Conservation (phyloP, 2,888 invertebrate genomes). For the Catocala fraxini region DNA sequence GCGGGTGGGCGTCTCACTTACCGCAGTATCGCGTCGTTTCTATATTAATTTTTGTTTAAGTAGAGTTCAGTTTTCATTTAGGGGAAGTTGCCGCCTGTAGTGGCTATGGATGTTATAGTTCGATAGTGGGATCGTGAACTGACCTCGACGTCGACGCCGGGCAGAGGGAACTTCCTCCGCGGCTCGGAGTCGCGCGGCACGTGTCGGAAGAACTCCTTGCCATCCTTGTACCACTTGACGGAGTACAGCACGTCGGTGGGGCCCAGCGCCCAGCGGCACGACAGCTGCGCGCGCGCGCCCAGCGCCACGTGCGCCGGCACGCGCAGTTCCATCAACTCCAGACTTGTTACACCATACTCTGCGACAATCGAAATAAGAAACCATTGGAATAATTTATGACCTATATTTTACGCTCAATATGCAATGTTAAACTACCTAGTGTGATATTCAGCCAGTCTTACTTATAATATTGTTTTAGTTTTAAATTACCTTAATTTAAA, state of each 20-base stretch:
- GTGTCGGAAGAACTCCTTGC: conserved; percentile 95
- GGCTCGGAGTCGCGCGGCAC: conserved; percentile 94
- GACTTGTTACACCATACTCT: conserved; percentile 74
- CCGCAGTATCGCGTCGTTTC: conserved; percentile 25
- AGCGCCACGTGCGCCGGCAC: conserved; percentile 94
- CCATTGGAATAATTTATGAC: not conserved
- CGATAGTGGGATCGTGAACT: conserved; percentile 7
- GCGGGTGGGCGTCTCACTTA: conserved; percentile 37
- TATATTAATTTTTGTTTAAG: conserved; percentile 36
- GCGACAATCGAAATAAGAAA: conserved; percentile 28
- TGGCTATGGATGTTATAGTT: no score
- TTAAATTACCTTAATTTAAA: no score
- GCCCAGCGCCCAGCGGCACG: conserved; percentile 93
- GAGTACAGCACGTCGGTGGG: conserved; percentile 95
- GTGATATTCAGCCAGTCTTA: no score
- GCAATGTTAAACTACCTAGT: no score
- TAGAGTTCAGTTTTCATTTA: conserved; percentile 10
- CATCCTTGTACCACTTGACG: conserved; percentile 97
- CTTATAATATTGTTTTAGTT: no score
- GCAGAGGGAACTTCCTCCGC: conserved; percentile 92
- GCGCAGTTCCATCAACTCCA: conserved; percentile 92
- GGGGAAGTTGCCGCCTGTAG: no score
- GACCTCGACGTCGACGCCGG: conserved; percentile 95
- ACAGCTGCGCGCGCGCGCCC: conserved; percentile 92
- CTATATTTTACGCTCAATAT: no score